Base-by-base conservation (phyloP, 2,888 invertebrate genomes). In the Hyposoter didymator region DNA sequence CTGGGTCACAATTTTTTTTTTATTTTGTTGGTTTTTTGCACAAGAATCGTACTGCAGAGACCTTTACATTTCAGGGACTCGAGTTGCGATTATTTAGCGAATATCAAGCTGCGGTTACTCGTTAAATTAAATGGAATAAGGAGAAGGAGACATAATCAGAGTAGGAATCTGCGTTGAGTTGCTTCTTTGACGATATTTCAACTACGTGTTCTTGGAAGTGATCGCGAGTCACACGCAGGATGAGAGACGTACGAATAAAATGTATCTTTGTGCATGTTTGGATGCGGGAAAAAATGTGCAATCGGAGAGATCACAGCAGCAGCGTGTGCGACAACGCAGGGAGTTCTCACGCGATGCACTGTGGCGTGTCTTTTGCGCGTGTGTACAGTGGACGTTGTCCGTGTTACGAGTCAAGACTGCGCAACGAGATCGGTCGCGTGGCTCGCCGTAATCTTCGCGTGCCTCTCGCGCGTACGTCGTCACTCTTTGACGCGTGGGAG, bases 381-480 rank as follows among this genome's bases (percentile, higher is more conserved):
- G 81, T 69, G 82, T 85, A 64, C 66, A 55, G 66, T 45, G 69
- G 67, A 78, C 73, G 74, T 74, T 64, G 62, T 49, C 28, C 62
- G 45, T 67, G 43, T 47, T 69, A 49, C 72, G 17, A 45, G 62
- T 28, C n/a, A 59, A 43, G 69, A 75, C 70, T 47, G 83, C 72
- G 85, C 74, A 85, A 84, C 69, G 82, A 82, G 78, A 82, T 82
- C 82, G 82, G 84, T 84, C 84, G 84, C 84, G 84, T 84, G 84
- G 82, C 84, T 84, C 75, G 39, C 66, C 81, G 62, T 66, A 70
- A 70, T 86, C 84, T 78, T 83, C 86, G 86, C 84, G 84, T 81
- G 83, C 74, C 84, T 81, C 81, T 78, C 72, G 78, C 75, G 85
- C 79, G 86, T 84, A 87, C 84, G 87, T 88, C 87, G 89, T 87